Conservation (phyloP, 2,113 vertebrate genomes). For the Notiomystis cincta region DNA sequence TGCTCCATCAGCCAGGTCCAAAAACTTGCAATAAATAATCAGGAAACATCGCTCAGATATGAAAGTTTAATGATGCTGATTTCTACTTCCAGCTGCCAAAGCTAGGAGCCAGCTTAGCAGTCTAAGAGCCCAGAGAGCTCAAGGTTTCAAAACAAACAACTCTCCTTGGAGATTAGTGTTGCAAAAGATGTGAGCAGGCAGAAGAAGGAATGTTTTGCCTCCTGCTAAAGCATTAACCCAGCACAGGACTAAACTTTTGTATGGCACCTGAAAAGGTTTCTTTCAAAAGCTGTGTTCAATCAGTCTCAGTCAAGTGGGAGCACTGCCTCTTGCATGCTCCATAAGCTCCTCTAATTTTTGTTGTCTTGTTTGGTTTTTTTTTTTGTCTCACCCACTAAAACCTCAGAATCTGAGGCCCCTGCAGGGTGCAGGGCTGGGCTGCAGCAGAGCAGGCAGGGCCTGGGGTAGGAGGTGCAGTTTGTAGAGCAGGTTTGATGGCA, state of each 20-base stretch:
- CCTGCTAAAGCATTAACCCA: background rate
- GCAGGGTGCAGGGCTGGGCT: background rate
- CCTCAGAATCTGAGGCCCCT: rapidly evolving
- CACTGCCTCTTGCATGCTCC: background rate
- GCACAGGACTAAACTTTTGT: background rate
- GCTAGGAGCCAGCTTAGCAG: background rate
- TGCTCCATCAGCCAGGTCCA: background rate
- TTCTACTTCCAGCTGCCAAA: background rate
- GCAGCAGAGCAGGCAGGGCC: background rate
- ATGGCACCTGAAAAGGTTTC: rapidly evolving
- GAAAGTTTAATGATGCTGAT: background rate
- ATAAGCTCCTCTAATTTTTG: background rate
- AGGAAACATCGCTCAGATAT: background rate
- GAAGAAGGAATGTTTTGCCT: background rate
- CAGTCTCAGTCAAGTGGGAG: background rate
- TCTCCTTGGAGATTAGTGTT: background rate
- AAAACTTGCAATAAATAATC: background rate
- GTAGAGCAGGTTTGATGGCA: background rate
- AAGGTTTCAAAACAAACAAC: constrained; percentile 2
- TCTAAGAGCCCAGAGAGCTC: background rate
- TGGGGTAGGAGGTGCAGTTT: rapidly evolving
- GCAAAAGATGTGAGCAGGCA: background rate
- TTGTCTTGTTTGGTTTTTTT: background rate
- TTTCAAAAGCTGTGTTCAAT: background rate
- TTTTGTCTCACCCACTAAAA: background rate